phyloP scores from a whole-genome alignment of 2,888 invertebrate species.

The Tachina grossa region DNA sequence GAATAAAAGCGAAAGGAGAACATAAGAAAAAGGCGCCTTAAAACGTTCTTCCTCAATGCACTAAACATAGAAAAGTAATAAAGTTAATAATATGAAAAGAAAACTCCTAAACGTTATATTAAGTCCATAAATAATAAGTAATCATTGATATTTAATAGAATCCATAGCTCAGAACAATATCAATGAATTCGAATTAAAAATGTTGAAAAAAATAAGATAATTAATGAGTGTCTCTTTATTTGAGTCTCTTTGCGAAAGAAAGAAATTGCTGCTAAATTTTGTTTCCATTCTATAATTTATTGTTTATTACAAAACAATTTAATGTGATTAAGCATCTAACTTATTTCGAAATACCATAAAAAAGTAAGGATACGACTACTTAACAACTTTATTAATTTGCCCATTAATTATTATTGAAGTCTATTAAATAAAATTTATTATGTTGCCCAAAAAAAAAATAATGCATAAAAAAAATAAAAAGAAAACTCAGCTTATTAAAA shows the following conservation, averaged over 20 bases:
- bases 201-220: neutral
- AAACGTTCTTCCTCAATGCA: no score
- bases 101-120: neutral
- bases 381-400: conserved; percentile 22
- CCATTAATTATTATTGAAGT: conserved; percentile 23
- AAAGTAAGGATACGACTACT: neutral
- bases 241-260: neutral
- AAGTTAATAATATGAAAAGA: neutral
- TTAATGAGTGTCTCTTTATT: conserved; percentile 37
- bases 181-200: conserved; percentile 6
- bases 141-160: conserved; percentile 38
- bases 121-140: conserved; percentile 14
- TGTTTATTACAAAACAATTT: conserved; percentile 19
- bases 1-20: no score
- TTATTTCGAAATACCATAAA: neutral
- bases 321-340: conserved; percentile 1
- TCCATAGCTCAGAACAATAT: neutral
- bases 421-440: conserved; percentile 11
- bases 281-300: neutral
- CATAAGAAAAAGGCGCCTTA: no score
- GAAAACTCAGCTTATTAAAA: neutral
- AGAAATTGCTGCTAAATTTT: conserved; percentile 18
- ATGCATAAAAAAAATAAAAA: neutral
- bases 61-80: neutral
- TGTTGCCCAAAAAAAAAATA: neutral